Evolutionary conservation across 2,797 vertebrate species (phyloP).

Genomic region (Lemur catta): DNA sequence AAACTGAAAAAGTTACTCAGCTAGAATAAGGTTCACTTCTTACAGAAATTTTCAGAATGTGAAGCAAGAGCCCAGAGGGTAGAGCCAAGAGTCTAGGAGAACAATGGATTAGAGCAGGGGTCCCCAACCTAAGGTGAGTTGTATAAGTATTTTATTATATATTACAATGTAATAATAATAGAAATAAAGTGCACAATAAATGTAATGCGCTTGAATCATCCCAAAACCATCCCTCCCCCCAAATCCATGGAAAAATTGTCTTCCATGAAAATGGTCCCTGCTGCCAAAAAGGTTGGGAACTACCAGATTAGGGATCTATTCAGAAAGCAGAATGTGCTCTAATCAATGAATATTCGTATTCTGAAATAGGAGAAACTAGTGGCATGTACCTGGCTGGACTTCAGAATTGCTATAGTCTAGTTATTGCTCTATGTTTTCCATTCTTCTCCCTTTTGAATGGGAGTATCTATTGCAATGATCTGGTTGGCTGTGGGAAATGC

Average conservation of each 20-base stretch:
- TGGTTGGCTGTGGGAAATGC: not conserved
- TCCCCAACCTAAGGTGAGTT: no score
- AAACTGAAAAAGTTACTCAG: not conserved
- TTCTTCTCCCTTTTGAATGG: not conserved
- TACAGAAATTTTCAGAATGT: not conserved
- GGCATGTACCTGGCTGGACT: not conserved
- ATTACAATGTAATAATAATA: no score
- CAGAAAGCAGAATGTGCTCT: not conserved
- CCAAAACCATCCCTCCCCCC: no score
- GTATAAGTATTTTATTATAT: no score
- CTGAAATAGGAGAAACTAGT: not conserved
- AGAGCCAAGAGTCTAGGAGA: not conserved
- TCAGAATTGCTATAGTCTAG: not conserved
- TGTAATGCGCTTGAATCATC: no score
- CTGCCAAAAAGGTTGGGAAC: not conserved
- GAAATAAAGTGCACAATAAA: no score
- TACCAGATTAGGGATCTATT: not conserved
- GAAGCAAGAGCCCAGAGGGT: not conserved
- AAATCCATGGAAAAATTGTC: no score
- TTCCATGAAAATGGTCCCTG: no score
- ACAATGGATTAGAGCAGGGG: not conserved
- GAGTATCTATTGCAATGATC: not conserved
- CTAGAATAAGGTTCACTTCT: not conserved
- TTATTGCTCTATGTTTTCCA: not conserved
- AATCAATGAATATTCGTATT: not conserved